These are phyloP conservation scores for Mustelus asterias DNA, from an alignment of 2,113 vertebrate genomes.

Conservation along the genomic window DNA sequence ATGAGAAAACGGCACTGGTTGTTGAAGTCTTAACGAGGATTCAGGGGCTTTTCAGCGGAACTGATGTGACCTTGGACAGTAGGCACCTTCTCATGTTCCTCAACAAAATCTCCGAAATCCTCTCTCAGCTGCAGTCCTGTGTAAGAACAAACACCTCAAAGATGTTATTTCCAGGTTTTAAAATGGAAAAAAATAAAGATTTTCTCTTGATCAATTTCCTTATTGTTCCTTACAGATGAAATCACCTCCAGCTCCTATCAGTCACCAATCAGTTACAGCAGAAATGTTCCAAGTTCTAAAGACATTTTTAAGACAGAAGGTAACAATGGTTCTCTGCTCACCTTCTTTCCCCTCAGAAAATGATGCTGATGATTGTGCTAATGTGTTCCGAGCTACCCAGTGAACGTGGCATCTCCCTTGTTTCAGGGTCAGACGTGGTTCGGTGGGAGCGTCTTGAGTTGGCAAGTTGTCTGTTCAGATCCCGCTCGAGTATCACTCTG, in stretches of 20 bases:
- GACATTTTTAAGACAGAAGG: neutral
- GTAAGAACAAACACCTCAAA: slow-evolving; percentile 47
- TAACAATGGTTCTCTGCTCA: neutral
- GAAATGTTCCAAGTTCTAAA: slow-evolving; percentile 9
- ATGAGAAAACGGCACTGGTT: slow-evolving; percentile 44
- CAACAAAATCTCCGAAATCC: slow-evolving; percentile 46
- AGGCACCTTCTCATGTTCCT: slow-evolving; percentile 43
- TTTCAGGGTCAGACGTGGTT: neutral
- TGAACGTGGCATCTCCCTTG: neutral
- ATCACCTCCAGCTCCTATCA: neutral
- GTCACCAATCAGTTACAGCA: neutral
- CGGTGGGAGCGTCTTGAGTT: neutral
- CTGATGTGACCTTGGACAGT: slow-evolving; percentile 41
- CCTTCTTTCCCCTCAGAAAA: neutral
- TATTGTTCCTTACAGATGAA: neutral
- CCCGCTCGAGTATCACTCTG: too few species aligned
- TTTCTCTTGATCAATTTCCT: neutral
- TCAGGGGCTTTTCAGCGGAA: slow-evolving; percentile 47
- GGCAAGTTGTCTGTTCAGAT: neutral
- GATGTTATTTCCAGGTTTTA: too few species aligned
- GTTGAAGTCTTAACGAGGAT: slow-evolving; percentile 47
- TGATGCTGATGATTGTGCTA: neutral
- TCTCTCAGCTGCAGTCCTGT: slow-evolving; percentile 46
- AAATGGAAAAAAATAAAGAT: neutral
- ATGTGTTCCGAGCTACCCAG: neutral